Percentiles rank a stretch among this genome's conserved stretches.
Evolutionary conservation across 2,888 invertebrate species (phyloP).

Genomic region (Diplolepis rosae): DNA sequence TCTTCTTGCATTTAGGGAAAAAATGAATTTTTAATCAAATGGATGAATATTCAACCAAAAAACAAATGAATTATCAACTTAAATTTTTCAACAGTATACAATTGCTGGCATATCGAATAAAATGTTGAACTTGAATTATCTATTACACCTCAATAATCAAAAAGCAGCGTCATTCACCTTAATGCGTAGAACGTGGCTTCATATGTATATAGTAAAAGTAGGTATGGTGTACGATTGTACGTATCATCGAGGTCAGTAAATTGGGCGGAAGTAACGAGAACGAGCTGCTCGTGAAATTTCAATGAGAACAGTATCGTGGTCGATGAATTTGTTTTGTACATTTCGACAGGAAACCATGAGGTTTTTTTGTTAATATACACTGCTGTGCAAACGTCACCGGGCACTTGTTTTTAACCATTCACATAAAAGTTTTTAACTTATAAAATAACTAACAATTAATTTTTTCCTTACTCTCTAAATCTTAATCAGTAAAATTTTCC

Average conservation of each 20-base stretch:
- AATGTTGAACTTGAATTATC: constrained; percentile 24
- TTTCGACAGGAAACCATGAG: not conserved
- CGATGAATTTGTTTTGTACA: constrained; percentile 8
- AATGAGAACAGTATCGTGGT: constrained; percentile 14
- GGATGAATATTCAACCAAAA: too few relatives aligned
- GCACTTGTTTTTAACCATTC: too few relatives aligned
- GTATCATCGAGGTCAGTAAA: constrained; percentile 27
- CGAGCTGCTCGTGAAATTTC: constrained; percentile 21
- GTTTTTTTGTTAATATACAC: not conserved
- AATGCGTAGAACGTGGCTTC: not conserved
- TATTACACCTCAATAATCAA: constrained; percentile 16
- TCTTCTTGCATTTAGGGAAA: too few relatives aligned
- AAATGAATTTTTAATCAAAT: too few relatives aligned
- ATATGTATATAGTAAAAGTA: constrained; percentile 25
- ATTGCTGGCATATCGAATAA: not conserved
- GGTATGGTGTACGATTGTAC: constrained; percentile 26
- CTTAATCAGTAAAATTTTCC: too few relatives aligned
- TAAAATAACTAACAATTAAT: too few relatives aligned
- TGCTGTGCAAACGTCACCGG: too few relatives aligned
- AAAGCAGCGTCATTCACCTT: constrained; percentile 20
- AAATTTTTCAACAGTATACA: too few relatives aligned
- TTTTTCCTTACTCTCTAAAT: too few relatives aligned
- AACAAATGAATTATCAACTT: too few relatives aligned
- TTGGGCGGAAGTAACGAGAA: constrained; percentile 27
- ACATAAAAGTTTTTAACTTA: too few relatives aligned